Evolutionary conservation across 2,113 vertebrate genomes (phyloP), one percentile per base, ranked within the genome.

Genomic region (Tauraco erythrolophus): DNA sequence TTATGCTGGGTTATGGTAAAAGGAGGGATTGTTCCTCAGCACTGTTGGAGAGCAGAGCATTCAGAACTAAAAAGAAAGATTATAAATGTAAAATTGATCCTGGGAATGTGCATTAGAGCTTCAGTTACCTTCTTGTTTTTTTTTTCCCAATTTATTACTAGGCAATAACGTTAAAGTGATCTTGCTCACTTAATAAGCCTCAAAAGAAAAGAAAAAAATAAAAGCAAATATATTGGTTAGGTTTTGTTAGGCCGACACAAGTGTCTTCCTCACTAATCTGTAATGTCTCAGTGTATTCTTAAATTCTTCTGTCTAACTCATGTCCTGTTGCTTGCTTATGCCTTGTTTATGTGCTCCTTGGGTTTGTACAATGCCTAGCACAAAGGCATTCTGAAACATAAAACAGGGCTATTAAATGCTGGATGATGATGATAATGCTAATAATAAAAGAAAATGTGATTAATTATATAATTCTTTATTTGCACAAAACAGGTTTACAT

Each of bases 401-500:
- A 89, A 94, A 46, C 14, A 61, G 14, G 27, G 28, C 41, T 65
- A 88, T 95, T 94, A 89, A 93, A 88, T 65, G 16, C 66, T 92
- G 65, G 69, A 93, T 88, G 84, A 69, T 92, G 64, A 88, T 84
- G 77, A 81, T 84, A 89, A 75, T 89, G 69, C 14, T 91, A 84
- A 91, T 69, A 91, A 75, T 90, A 95, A 89, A 92, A 94, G n/a
- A 33, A 94, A 9, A 31, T 84, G 93, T 96, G 88, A 88, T 96
- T 96, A 95, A 97, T 94, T 92, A 54, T 88, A 70, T 66, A 60
- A 76, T 91, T 66, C 89, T 93, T 88, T 92, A 90, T 89, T 97
- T 97, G 92, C 80, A 91, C 91, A 92, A 91, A 95, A 93, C 37
- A 81, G 84, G 33, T 79, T 97, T 95, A 75, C 82, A 94, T 97